Evolutionary conservation across 2,113 vertebrate genomes (phyloP), one percentile per base, ranked within the genome.

Genomic region (Gobius niger): DNA sequence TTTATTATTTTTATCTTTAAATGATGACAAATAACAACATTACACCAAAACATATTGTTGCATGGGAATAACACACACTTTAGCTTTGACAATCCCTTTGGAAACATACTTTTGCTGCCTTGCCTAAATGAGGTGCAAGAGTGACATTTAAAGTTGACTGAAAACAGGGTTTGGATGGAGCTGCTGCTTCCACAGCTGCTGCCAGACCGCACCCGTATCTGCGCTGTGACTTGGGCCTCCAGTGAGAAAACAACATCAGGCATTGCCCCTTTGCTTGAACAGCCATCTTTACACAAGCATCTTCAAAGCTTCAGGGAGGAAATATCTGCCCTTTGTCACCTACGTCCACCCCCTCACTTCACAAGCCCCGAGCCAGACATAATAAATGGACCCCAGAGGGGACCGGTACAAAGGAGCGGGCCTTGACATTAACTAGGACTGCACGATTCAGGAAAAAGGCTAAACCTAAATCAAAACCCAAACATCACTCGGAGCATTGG

Each of bases 291-390:
- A 84, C 72, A 64, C 72, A 64, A 67, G 63, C 69, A 52, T 80
- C 77, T 83, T 88, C 76, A 84, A 83, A 87, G 77, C 68, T 40
- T 10, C 15, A 19, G 41, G 68, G 73, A 82, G 81, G 79, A 87
- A 88, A 87, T 83, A 86, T 85, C 80, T 84, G 88, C 73, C 82
- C 82, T 77, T 44, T 65, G 54, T 84, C 82, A 77, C 80, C 63
- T 78, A 67, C 14, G 3, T 68, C 81, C 82, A n/a, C 88, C 85
- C 84, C 82, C 85, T 76, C 88, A 85, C 70, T 87, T 88, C 81
- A 82, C 84, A 88, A 53, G 66, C 49, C 56, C 70, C 44, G 53
- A 56, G 15, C 44, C 11, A 63, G 63, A 63, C 40, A 1, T 60
- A 74, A 72, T 59, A 65, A 67, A 82, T 11, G 41, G 44, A 64